Percentiles rank a stretch among this genome's conserved stretches.
Evolutionary conservation across 2,888 invertebrate species (phyloP).

Genomic region (Artemia sp.): DNA sequence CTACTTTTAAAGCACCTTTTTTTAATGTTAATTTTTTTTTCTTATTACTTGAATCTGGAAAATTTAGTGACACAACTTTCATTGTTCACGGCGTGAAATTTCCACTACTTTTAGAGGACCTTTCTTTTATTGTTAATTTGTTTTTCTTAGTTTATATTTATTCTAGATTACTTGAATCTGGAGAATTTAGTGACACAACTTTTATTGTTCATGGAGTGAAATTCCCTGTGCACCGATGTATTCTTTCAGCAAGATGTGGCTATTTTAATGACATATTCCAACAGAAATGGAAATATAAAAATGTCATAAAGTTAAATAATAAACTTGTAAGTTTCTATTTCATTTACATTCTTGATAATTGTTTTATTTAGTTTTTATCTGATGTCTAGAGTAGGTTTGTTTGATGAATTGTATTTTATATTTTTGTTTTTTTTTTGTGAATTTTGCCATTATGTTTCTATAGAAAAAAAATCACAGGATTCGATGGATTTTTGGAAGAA

Average conservation of each 20-base stretch:
- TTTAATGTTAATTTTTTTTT: background rate
- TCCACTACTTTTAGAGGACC: slow-evolving; percentile 27
- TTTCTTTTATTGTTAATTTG: background rate
- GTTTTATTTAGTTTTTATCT: no score
- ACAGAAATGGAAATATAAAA: slow-evolving; percentile 32
- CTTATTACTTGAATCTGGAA: slow-evolving; percentile 28
- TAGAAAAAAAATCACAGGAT: no score
- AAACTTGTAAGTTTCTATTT: slow-evolving; percentile 25
- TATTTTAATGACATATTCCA: slow-evolving; percentile 34
- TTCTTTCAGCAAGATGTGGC: slow-evolving; percentile 33
- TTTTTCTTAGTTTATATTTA: background rate
- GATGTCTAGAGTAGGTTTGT: no score
- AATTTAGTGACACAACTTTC: slow-evolving; percentile 34
- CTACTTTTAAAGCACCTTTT: slow-evolving; percentile 27
- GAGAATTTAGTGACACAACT: slow-evolving; percentile 32
- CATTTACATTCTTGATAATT: no score
- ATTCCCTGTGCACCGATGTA: slow-evolving; percentile 34
- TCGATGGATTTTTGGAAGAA: no score
- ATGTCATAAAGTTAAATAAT: slow-evolving; percentile 30
- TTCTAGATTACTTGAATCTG: slow-evolving; percentile 30
- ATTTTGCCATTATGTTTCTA: no score
- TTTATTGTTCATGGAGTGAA: slow-evolving; percentile 32
- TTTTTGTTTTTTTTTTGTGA: no score
- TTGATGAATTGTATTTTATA: no score
- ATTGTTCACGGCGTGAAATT: slow-evolving; percentile 32